phyloP scores from a whole-genome alignment of 2,113 vertebrate genomes.

The Megaptera novaeangliae region DNA sequence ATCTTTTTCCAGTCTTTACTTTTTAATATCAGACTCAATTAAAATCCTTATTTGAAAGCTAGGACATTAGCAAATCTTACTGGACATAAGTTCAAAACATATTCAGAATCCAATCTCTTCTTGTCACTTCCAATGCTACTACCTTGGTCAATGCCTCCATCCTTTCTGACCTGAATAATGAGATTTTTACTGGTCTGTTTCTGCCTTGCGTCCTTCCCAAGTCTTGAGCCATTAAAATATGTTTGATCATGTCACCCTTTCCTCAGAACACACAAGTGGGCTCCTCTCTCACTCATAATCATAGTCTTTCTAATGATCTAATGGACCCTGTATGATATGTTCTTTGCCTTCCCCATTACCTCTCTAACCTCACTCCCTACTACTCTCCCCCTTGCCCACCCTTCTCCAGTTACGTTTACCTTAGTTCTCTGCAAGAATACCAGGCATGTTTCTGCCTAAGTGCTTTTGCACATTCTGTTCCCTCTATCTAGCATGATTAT shows the following conservation, averaged over 20 bases:
- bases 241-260: neutral
- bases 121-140: neutral
- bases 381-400: neutral
- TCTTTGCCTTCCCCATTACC: neutral
- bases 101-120: neutral
- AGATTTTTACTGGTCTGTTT: neutral
- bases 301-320: neutral
- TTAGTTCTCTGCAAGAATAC: neutral
- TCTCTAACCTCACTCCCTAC: neutral
- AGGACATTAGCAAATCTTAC: neutral
- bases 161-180: neutral
- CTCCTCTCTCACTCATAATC: neutral
- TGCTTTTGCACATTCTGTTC: neutral
- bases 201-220: neutral
- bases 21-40: neutral
- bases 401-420: neutral
- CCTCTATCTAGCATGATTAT: neutral
- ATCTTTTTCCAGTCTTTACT: neutral
- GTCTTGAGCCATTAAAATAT: neutral
- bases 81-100: neutral
- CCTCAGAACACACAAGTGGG: neutral
- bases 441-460: neutral
- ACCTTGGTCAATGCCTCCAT: neutral
- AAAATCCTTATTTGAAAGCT: neutral
- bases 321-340: accelerated